Base-by-base conservation (phyloP, 2,888 invertebrate genomes). In the Microdon myrmicae region DNA sequence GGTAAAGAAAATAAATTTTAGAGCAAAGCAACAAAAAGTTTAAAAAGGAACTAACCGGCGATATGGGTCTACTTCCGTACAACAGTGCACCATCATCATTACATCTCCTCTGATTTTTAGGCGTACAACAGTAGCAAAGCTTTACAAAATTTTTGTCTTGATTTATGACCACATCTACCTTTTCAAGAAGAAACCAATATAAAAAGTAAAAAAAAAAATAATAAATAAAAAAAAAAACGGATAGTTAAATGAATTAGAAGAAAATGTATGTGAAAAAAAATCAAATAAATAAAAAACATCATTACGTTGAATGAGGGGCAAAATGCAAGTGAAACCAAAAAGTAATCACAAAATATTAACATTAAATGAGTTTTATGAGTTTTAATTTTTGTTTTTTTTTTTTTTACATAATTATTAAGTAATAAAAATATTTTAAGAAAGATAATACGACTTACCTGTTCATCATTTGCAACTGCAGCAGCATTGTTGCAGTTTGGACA, bases 401-500 rank as follows among this genome's bases (percentile, higher is more conserved):
- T 13, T 29, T 14, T 6, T 13, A 48, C 6, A 32, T 31, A 32
- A 26, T 37, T 34, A 22, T 39, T 49, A 25, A 32, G 44, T 39
- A 45, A 58, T 28, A 34, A 31, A 20, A 32, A 6, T 16, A 17
- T n/a, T 20, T 20, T 28, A 8, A 26, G 10, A 20, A 17, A 26
- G 22, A 23, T 17, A n/a, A 25, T 8, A 16, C 37, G 43, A 73
- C 73, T 80, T 76, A 81, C 81, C 74, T 78, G 77, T 70, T 80
- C 80, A 37, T 79, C 77, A 68, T 75, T 78, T 12, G 72, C 71
- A 55, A 73, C 73, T 35, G 72, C 86, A 67, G 83, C 82, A 67
- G 83, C 82, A 69, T 84, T 83, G 61, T 82, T 83, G 71, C 87
- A 88, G 70, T 85, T 85, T 73, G 86, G 87, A 73, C 87, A 87